Percentiles rank a stretch among this genome's conserved stretches.
phyloP scores from a whole-genome alignment of 1,140 invertebrate genomes.

The Drosophila repletoides region DNA sequence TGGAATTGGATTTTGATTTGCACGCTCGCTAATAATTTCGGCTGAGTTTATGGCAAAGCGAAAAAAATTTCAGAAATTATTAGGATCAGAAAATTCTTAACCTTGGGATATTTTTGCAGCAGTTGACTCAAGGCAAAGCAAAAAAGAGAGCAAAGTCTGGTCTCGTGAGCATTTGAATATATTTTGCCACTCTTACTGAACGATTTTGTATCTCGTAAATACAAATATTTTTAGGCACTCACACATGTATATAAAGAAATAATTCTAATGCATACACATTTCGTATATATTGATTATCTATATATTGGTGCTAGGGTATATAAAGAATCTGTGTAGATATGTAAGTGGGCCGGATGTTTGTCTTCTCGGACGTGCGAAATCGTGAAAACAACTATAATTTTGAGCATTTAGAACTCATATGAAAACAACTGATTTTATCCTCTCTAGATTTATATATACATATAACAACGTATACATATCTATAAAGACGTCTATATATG shows the following conservation, averaged over 20 bases:
- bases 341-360: slow-evolving; percentile 29
- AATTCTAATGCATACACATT: not conserved
- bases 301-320: not conserved
- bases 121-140: slow-evolving; percentile 19
- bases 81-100: slow-evolving; percentile 33
- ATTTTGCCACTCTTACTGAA: not conserved
- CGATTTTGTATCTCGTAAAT: slow-evolving; percentile 8
- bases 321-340: not conserved
- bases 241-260: slow-evolving; percentile 8
- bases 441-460: not conserved
- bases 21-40: slow-evolving; percentile 9
- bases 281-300: not conserved
- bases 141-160: slow-evolving; percentile 1
- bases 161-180: not conserved
- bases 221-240: slow-evolving; percentile 14
- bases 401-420: slow-evolving; percentile 2
- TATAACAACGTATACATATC: not conserved
- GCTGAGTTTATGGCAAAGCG: slow-evolving; percentile 26
- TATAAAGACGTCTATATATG: not conserved
- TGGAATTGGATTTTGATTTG: slow-evolving; percentile 19
- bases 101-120: slow-evolving; percentile 35
- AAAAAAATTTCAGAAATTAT: slow-evolving; percentile 30
- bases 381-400: slow-evolving; percentile 2
- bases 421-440: not conserved
- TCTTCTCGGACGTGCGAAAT: not conserved